Evolutionary conservation across 2,888 invertebrate species (phyloP), one percentile per base, ranked within the genome.

Genomic region (Artemia sinica): DNA sequence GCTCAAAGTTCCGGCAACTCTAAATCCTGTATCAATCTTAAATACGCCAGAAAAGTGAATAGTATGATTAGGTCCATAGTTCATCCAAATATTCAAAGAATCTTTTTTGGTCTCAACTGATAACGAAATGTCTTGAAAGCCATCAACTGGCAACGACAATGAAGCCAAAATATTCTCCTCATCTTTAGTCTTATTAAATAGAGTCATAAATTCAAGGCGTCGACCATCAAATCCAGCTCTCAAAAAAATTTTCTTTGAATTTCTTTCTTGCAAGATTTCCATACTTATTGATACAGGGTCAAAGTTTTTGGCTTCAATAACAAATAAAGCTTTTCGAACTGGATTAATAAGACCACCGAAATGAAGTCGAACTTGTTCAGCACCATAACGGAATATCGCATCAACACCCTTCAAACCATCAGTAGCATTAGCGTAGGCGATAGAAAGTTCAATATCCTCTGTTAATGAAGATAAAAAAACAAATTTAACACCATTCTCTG

Each of bases 121-220:
- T 28, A 71, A 41, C 5, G 66, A n/a, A 10, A 72, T 67, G 50
- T 69, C 66, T 50, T 69, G 65, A 5, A 66, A 13, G 13, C 67
- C 71, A n/a, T 72, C 69, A n/a, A 65, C 13, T 13, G 71, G 70
- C 7, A 71, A 69, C n/a, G 58, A 52, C n/a, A 72, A 50, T n/a
- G 66, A 41, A 8, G 72, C 41, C n/a, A 70, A 69, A 18, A 67
- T 49, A 50, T 70, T 68, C 18, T 41, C 51, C 13, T 72, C 49
- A n/a, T 66, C 68, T 28, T 66, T 14, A 5, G 51, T 52, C 48
- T 68, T 68, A 13, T 49, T 52, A 1, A 72, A 18, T 50, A 71
- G 50, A 9, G 69, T 71, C 10, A 66, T 70, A n/a, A 69, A 58
- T 51, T 69, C 69, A 49, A 70, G 67, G 12, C 65, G 48, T 65